Conservation (phyloP, 2,888 invertebrate species). For the Agapetus fuscipes region DNA sequence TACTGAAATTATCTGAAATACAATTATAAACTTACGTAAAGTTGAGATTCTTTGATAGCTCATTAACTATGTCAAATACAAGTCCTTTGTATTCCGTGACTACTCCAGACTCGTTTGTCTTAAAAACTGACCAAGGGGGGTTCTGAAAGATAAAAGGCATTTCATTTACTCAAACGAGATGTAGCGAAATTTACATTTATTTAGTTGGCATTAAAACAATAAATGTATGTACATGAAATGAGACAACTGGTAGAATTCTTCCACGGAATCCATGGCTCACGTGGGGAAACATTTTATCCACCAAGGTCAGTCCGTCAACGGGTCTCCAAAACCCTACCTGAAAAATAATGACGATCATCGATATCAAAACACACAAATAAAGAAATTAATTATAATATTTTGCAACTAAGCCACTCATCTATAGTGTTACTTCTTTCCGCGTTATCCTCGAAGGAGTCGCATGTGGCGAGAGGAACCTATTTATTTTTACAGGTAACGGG, state of each 20-base stretch:
- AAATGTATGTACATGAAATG: conserved; percentile 80
- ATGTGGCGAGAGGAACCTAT: too few species aligned
- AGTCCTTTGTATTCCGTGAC: conserved; percentile 56
- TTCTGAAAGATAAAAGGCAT: conserved; percentile 46
- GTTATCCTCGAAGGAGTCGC: too few species aligned
- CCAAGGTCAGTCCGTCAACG: conserved; percentile 53
- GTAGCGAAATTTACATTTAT: too few species aligned
- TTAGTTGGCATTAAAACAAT: too few species aligned
- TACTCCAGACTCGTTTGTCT: conserved; percentile 47
- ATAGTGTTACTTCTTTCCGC: too few species aligned
- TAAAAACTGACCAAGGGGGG: conserved; percentile 79
- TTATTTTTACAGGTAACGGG: too few species aligned
- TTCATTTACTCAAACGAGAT: too few species aligned
- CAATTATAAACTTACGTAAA: conserved; percentile 57
- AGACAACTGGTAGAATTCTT: conserved; percentile 59
- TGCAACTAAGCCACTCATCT: too few species aligned
- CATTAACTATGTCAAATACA: conserved; percentile 69
- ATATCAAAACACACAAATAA: too few species aligned
- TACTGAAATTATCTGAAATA: too few species aligned
- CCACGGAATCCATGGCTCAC: conserved; percentile 69
- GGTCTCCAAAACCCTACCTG: conserved; percentile 69
- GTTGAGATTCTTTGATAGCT: conserved; percentile 66
- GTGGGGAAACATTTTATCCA: conserved; percentile 71
- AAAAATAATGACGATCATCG: conserved; percentile 23
- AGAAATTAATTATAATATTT: too few species aligned